Conservation (phyloP, 2,113 vertebrate species). For the Sander vitreus region DNA sequence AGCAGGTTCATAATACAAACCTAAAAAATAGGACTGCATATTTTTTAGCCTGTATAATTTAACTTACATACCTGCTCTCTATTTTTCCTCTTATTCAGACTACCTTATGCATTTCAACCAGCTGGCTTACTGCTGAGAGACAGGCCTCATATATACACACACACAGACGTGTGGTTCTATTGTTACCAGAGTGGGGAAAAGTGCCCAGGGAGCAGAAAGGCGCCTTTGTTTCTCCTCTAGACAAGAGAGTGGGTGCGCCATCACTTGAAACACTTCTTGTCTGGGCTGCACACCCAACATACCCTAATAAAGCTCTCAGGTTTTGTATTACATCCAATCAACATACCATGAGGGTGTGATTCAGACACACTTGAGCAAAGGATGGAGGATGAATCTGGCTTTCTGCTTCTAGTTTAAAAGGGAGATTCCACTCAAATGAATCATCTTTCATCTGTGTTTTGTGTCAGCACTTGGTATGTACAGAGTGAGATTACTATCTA, state of each 20-base stretch:
- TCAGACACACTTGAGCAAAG: constrained; percentile 55
- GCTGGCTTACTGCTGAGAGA: constrained; percentile 19
- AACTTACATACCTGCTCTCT: background rate
- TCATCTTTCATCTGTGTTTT: constrained; percentile 41
- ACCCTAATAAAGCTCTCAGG: constrained; percentile 63
- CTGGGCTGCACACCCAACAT: constrained; percentile 54
- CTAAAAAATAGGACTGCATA: background rate
- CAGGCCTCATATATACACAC: background rate
- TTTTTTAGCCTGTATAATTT: background rate
- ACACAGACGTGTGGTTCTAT: constrained; percentile 30
- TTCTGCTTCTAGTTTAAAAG: constrained; percentile 22
- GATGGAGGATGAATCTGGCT: constrained; percentile 32
- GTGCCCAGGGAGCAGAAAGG: constrained; percentile 54
- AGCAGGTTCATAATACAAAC: background rate
- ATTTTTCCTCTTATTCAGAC: background rate
- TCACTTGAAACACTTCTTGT: constrained; percentile 66
- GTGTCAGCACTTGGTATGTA: background rate
- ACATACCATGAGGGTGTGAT: constrained; percentile 43
- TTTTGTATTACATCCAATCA: constrained; percentile 71
- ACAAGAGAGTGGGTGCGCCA: constrained; percentile 57
- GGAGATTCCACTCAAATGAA: constrained; percentile 53
- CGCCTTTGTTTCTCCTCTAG: constrained; percentile 68
- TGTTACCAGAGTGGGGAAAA: constrained; percentile 57
- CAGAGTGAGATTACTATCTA: constrained; percentile 6
- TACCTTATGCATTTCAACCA: constrained; percentile 14